Percentiles rank a stretch among this genome's conserved stretches.
These are phyloP conservation scores for Meriones psammophilus DNA, from an alignment of 2,797 vertebrate genomes.

Conservation along the genomic window DNA sequence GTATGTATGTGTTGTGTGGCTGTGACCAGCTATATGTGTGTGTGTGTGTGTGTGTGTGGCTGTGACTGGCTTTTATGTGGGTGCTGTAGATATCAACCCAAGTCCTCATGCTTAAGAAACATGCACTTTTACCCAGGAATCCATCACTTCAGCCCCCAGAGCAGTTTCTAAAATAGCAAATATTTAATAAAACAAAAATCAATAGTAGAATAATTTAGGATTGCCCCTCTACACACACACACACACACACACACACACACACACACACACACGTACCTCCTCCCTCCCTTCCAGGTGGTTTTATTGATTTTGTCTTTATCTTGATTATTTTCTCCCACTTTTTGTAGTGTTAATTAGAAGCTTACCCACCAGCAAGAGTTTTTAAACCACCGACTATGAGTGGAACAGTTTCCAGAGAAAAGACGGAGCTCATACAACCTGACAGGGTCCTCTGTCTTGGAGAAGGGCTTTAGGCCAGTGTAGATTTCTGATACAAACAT, in stretches of 20 bases:
- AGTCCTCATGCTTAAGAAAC: neutral
- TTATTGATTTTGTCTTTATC: constrained; percentile 22
- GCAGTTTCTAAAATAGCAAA: neutral
- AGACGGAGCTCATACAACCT: neutral
- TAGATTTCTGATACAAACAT: constrained; percentile 49
- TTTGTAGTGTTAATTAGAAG: neutral
- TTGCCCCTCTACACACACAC: neutral
- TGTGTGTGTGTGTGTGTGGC: neutral
- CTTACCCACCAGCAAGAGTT: neutral
- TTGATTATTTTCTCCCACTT: constrained; percentile 1
- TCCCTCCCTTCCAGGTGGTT: rapidly evolving
- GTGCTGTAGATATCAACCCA: neutral
- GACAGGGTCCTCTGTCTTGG: neutral
- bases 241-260: no score
- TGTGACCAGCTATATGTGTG: no score
- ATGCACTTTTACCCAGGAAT: neutral
- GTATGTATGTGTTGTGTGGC: neutral
- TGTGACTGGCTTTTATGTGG: neutral
- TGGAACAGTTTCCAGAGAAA: constrained; percentile 27
- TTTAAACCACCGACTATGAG: neutral
- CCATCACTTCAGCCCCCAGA: neutral
- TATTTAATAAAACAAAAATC: neutral
- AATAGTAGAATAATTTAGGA: neutral
- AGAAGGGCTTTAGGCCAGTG: constrained; percentile 44
- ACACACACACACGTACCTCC: no score